Conservation (phyloP, 37 sponge, comb jelly and placozoan species). For the Ephydatia muelleri region DNA sequence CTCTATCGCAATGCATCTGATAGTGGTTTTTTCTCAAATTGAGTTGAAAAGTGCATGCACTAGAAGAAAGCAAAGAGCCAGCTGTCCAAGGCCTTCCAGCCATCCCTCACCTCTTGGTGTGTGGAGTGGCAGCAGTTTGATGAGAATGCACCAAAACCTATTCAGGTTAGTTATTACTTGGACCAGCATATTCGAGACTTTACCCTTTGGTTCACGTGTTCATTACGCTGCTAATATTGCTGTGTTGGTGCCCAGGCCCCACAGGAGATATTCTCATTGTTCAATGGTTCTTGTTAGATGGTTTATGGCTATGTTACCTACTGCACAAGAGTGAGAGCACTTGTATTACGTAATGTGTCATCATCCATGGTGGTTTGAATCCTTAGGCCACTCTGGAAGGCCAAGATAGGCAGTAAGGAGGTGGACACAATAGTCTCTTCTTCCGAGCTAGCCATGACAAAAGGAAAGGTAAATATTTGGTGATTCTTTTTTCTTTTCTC, state of each 20-base stretch:
- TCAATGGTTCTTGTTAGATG: constrained; percentile 89
- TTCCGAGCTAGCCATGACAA: constrained; percentile 82
- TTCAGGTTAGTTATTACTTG: constrained; percentile 65
- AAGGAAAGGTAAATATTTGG: constrained; percentile 78
- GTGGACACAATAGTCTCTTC: constrained; percentile 90
- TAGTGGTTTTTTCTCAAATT: too few species aligned
- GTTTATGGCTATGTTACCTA: constrained; percentile 94
- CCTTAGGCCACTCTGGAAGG: constrained; percentile 77
- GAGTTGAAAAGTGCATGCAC: too few species aligned
- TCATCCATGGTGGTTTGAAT: not conserved
- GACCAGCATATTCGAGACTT: too few species aligned
- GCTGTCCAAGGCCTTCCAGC: constrained; percentile 88
- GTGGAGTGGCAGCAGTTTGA: constrained; percentile 92
- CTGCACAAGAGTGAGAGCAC: constrained; percentile 67
- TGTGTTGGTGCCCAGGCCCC: constrained; percentile 68
- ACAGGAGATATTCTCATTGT: constrained; percentile 80
- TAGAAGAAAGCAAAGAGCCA: constrained; percentile 81
- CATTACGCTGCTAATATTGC: not conserved
- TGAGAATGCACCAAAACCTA: constrained; percentile 57
- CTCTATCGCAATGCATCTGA: too few species aligned
- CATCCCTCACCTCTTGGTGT: constrained; percentile 79
- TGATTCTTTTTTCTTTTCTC: not conserved
- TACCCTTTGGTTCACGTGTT: not conserved
- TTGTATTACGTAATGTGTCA: not conserved
- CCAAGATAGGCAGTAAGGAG: constrained; percentile 89